Conservation (phyloP, 1,140 invertebrate genomes). For the Halictus rubicundus region DNA sequence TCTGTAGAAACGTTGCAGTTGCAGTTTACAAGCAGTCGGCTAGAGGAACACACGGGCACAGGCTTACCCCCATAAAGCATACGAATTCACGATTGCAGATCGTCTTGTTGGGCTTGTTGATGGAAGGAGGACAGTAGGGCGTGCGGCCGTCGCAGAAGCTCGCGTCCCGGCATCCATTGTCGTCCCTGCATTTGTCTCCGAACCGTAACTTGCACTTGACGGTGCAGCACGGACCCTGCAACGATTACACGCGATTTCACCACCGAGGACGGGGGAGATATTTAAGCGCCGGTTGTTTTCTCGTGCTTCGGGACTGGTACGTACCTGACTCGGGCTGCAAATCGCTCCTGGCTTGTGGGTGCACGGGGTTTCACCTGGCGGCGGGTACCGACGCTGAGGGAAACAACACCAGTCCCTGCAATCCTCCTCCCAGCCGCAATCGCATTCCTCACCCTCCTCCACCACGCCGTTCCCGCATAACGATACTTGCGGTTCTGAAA, state of each 20-base stretch:
- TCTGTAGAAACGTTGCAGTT: background rate
- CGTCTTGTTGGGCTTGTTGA: slow-evolving; percentile 96
- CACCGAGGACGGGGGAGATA: too few species aligned
- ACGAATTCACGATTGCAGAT: slow-evolving; percentile 96
- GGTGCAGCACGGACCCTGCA: slow-evolving; percentile 97
- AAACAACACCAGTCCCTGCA: slow-evolving; percentile 97
- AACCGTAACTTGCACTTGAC: slow-evolving; percentile 91
- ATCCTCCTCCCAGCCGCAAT: slow-evolving; percentile 98
- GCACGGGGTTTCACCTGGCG: slow-evolving; percentile 89
- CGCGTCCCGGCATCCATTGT: slow-evolving; percentile 95
- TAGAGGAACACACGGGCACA: background rate
- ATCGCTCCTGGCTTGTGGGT: slow-evolving; percentile 88
- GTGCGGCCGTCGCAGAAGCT: slow-evolving; percentile 93
- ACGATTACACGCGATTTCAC: background rate
- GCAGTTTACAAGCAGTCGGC: too few species aligned
- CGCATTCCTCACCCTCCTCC: slow-evolving; percentile 97
- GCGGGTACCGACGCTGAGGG: slow-evolving; percentile 90
- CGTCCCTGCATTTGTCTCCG: slow-evolving; percentile 93
- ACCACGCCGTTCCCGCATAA: slow-evolving; percentile 98
- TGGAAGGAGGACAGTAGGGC: slow-evolving; percentile 93
- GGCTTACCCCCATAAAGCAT: slow-evolving; percentile 95
- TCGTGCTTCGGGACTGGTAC: background rate
- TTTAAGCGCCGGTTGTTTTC: too few species aligned
- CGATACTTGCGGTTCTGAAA: slow-evolving; percentile 90
- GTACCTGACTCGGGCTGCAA: slow-evolving; percentile 91